A percentile compares a stretch with the other conserved stretches of the same genome.
Conservation (phyloP, 2,888 invertebrate genomes). For the Trachelus troglodyta region DNA sequence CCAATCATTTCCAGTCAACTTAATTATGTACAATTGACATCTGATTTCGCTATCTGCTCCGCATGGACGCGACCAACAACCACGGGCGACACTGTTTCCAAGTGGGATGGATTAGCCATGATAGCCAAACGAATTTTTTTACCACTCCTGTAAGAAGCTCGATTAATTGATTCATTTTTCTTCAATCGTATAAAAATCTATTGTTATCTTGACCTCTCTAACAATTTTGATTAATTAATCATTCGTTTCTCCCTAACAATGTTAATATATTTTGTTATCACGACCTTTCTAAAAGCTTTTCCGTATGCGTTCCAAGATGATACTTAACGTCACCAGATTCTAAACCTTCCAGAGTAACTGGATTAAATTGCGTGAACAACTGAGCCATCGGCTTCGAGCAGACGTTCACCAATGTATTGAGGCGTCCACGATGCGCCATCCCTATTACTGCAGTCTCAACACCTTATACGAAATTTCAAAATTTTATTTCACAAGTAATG, state of each 20-base stretch:
- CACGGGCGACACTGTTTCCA: constrained; percentile 90
- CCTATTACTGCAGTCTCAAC: constrained; percentile 51
- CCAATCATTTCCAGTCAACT: constrained; percentile 17
- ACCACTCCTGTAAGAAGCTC: constrained; percentile 33
- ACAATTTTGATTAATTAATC: constrained; percentile 17
- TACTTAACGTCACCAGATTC: constrained; percentile 95
- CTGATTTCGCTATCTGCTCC: constrained; percentile 87
- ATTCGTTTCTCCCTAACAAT: constrained; percentile 75
- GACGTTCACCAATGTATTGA: constrained; percentile 70
- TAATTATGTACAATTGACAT: constrained; percentile 73
- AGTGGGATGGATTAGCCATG: constrained; percentile 94
- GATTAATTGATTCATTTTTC: constrained; percentile 66
- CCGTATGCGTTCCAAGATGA: constrained; percentile 90
- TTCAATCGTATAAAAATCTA: constrained; percentile 78
- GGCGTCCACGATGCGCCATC: constrained; percentile 63
- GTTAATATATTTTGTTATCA: constrained; percentile 72
- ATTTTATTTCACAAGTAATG: background rate
- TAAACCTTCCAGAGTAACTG: constrained; percentile 80
- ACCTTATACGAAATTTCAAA: constrained; percentile 30
- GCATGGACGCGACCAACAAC: constrained; percentile 89
- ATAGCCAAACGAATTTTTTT: constrained; percentile 81
- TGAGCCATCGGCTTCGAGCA: constrained; percentile 91
- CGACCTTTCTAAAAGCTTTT: constrained; percentile 49
- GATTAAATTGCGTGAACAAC: constrained; percentile 92
- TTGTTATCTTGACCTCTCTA: constrained; percentile 59